A percentile compares a stretch with the other conserved stretches of the same genome.
phyloP scores from a whole-genome alignment of 2,888 invertebrate species.

The Polylopha cassiicola region DNA sequence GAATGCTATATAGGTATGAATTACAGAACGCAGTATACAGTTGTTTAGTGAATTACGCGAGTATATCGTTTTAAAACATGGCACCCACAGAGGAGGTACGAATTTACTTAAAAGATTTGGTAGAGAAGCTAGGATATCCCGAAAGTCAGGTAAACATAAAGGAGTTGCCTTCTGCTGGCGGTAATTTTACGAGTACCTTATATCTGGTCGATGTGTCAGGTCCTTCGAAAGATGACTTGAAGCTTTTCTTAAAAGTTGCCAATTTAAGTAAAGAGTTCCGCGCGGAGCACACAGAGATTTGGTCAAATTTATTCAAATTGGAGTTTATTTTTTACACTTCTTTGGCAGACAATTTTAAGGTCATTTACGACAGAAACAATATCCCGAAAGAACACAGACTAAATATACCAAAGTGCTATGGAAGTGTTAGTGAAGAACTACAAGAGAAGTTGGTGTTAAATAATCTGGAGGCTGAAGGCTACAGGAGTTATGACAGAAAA shows the following conservation, averaged over 20 bases:
- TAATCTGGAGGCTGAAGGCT: constrained; percentile 17
- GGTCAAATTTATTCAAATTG: constrained; percentile 22
- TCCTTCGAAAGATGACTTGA: constrained; percentile 14
- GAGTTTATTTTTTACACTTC: constrained; percentile 31
- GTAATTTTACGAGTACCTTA: constrained; percentile 20
- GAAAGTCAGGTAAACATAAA: constrained; percentile 4
- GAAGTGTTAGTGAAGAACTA: constrained; percentile 22
- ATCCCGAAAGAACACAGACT: constrained; percentile 33
- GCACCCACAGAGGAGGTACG: no score
- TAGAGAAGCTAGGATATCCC: background rate
- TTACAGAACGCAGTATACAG: no score
- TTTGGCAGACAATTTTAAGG: constrained; percentile 26
- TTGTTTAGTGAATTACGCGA: no score
- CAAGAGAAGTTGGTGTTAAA: constrained; percentile 19
- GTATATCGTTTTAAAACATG: no score
- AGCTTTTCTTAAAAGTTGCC: constrained; percentile 31
- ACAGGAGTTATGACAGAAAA: constrained; percentile 13
- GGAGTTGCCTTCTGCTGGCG: constrained; percentile 17
- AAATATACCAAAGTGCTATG: constrained; percentile 33
- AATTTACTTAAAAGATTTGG: background rate
- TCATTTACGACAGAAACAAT: constrained; percentile 28
- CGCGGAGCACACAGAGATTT: background rate
- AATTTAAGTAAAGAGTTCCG: constrained; percentile 28
- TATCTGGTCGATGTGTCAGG: constrained; percentile 15
- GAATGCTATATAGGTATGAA: no score